Percentiles rank a stretch among this genome's conserved stretches.
These are phyloP conservation scores for Oryzias sinensis DNA, from an alignment of 2,797 vertebrate species.

Conservation along the genomic window DNA sequence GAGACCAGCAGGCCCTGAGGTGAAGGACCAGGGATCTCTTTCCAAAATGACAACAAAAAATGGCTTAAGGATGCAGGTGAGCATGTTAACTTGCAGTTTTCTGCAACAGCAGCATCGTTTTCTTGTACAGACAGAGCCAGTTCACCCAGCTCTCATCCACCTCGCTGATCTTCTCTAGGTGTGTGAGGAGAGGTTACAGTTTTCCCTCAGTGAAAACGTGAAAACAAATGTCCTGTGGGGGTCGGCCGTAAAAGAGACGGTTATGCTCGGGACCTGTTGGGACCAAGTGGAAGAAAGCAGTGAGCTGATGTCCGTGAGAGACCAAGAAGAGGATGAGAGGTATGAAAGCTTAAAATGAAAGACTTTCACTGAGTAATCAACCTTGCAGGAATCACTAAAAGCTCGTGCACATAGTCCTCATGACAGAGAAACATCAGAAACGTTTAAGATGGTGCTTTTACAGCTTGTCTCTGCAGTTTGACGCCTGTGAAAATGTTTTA, in stretches of 20 bases:
- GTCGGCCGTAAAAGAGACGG: conserved; percentile 70
- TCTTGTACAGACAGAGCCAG: neutral
- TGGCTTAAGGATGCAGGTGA: conserved; percentile 87
- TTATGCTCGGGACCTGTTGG: conserved; percentile 72
- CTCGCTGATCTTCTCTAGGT: conserved; percentile 72
- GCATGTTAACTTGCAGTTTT: conserved; percentile 6
- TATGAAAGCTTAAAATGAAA: conserved; percentile 32
- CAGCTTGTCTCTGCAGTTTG: too few species aligned
- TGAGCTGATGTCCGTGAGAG: conserved; percentile 35
- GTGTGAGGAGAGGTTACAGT: conserved; percentile 89
- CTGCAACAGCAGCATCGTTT: neutral
- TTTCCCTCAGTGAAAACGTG: conserved; percentile 90
- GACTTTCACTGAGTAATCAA: neutral
- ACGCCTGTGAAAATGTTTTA: neutral
- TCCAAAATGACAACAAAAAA: conserved; percentile 80
- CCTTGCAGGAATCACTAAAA: neutral
- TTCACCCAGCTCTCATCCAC: conserved; percentile 1
- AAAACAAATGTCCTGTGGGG: conserved; percentile 87
- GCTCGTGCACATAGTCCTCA: too few species aligned
- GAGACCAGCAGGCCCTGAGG: conserved; percentile 54
- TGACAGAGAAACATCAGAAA: neutral
- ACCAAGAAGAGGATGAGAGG: conserved; percentile 63
- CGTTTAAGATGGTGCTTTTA: neutral
- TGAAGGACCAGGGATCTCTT: conserved; percentile 74
- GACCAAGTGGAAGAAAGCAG: conserved; percentile 53